Evolutionary conservation across 2,113 vertebrate species (phyloP).

Genomic region (Pituophis catenifer): DNA sequence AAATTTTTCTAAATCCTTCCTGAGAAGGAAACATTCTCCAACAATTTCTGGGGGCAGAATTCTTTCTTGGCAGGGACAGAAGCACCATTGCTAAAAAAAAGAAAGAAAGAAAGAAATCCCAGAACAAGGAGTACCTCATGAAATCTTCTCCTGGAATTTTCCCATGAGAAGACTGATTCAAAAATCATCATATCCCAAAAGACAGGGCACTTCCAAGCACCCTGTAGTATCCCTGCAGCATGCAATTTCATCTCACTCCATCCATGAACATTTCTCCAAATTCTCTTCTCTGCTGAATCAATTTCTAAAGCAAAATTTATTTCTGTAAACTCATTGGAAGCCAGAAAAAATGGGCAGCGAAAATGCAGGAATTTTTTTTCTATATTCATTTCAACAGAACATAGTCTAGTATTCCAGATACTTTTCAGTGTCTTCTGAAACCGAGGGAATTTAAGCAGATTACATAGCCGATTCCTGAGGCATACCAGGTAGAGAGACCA

Average conservation of each 20-base stretch:
- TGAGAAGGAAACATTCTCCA: background rate
- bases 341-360: background rate
- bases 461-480: background rate
- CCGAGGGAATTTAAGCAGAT: background rate
- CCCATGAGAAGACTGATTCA: background rate
- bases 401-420: background rate
- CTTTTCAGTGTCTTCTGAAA: background rate
- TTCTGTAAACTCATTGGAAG: background rate
- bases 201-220: background rate
- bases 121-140: background rate
- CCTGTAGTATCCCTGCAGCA: background rate
- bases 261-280: background rate
- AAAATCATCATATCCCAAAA: background rate
- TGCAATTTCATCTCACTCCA: background rate
- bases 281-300: background rate
- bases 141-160: background rate
- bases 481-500: background rate
- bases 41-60: background rate
- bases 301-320: background rate
- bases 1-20: background rate
- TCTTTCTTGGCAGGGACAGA: background rate
- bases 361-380: background rate
- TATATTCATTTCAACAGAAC: background rate
- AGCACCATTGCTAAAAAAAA: background rate
- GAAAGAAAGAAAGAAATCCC: background rate